Evolutionary conservation across 2,888 invertebrate species (phyloP).

Genomic region (Orthosia incerta): DNA sequence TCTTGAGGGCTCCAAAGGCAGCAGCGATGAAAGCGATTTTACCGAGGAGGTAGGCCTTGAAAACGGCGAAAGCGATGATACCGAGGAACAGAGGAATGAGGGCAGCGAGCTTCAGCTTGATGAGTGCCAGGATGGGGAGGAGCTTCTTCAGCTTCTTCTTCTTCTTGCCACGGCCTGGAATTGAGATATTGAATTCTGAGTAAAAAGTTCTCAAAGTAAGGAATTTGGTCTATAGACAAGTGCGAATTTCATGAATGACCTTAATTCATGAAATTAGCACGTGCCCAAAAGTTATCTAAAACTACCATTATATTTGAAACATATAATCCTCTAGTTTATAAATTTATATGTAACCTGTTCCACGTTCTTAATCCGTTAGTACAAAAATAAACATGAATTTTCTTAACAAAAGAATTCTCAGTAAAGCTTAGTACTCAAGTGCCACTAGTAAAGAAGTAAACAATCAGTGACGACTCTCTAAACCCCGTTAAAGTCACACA

Average conservation of each 20-base stretch:
- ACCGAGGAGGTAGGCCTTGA: constrained; percentile 96
- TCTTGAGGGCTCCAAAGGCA: constrained; percentile 92
- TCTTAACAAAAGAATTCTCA: background rate
- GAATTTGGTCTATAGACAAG: background rate
- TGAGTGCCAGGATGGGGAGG: constrained; percentile 93
- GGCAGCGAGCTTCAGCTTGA: constrained; percentile 95
- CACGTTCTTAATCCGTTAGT: background rate
- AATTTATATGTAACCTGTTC: background rate
- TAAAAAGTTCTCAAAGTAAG: background rate
- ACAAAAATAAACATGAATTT: background rate
- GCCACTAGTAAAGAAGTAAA: constrained; percentile 8
- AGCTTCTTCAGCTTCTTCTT: constrained; percentile 95
- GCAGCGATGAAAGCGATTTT: constrained; percentile 96
- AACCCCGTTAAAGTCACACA: constrained; percentile 57
- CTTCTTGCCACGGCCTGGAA: constrained; percentile 94
- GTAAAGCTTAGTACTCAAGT: constrained; percentile 5
- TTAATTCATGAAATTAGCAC: background rate
- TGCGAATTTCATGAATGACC: too few species aligned
- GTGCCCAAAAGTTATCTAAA: background rate
- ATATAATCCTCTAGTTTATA: background rate
- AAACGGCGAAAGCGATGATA: constrained; percentile 94
- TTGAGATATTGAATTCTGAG: constrained; percentile 15
- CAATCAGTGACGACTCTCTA: constrained; percentile 46
- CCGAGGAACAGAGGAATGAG: constrained; percentile 94
- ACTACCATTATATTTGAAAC: background rate